These are phyloP conservation scores for Okapia johnstoni DNA, from an alignment of 2,113 vertebrate species.

Conservation along the genomic window DNA sequence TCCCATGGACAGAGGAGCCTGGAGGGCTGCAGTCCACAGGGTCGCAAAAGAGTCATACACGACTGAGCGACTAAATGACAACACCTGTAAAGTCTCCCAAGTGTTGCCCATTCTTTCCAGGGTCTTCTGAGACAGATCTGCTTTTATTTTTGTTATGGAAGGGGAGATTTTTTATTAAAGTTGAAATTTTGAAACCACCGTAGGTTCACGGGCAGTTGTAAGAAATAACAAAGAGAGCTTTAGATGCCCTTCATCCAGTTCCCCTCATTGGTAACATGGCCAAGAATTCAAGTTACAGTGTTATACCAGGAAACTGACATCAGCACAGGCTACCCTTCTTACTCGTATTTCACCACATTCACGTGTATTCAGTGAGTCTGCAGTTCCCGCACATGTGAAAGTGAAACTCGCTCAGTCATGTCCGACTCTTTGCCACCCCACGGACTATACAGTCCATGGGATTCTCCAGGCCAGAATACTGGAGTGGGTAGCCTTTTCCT, in stretches of 20 bases:
- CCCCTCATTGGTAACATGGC: not conserved
- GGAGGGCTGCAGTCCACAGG: not conserved
- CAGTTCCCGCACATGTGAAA: not conserved
- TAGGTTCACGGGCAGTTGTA: not conserved
- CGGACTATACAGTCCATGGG: not conserved
- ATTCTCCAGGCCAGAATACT: not conserved
- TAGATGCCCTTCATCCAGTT: not conserved
- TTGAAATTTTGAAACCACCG: not conserved
- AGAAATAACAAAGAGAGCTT: not conserved
- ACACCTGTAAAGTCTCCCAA: not conserved
- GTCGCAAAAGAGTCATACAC: not conserved
- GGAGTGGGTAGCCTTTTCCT: not conserved
- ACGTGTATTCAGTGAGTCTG: not conserved
- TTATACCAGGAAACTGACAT: not conserved
- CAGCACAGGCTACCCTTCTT: accelerated
- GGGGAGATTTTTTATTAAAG: not conserved
- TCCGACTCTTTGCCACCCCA: not conserved
- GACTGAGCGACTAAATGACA: not conserved
- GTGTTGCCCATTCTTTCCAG: no score
- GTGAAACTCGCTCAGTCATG: accelerated
- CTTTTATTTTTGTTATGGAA: not conserved
- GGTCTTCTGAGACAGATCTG: not conserved
- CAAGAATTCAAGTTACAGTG: no score
- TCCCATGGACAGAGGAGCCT: not conserved
- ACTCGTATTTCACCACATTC: not conserved